A percentile compares a stretch with the other conserved stretches of the same genome.
phyloP scores from a whole-genome alignment of 2,888 invertebrate species.

The Drosophila barbarae region DNA sequence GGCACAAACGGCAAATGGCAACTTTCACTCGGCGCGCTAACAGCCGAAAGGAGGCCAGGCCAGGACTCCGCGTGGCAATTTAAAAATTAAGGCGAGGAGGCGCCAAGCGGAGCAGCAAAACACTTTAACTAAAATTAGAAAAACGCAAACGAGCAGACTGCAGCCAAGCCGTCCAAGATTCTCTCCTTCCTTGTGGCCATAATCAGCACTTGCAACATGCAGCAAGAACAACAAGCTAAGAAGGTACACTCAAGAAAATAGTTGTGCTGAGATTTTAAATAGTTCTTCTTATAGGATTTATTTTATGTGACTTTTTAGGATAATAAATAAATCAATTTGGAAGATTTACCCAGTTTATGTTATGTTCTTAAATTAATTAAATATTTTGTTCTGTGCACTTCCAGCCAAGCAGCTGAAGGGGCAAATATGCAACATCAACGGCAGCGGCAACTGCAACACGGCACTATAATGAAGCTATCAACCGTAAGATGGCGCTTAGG shows the following conservation, averaged over 20 bases:
- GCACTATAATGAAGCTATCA: slow-evolving; percentile 71
- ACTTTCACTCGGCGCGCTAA: slow-evolving; percentile 59
- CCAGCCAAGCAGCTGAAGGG: slow-evolving; percentile 10
- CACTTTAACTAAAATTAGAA: slow-evolving; percentile 69
- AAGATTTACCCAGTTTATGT: too few relatives aligned
- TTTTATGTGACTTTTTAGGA: fast-evolving
- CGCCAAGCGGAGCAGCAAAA: slow-evolving; percentile 25
- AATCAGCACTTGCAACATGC: slow-evolving; percentile 64
- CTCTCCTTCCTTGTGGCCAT: slow-evolving; percentile 41
- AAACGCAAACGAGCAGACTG: slow-evolving; percentile 60
- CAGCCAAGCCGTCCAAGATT: slow-evolving; percentile 52
- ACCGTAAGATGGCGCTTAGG: slow-evolving; percentile 72
- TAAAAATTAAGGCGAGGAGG: slow-evolving; percentile 54
- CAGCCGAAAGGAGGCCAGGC: slow-evolving; percentile 35
- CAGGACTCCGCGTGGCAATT: slow-evolving; percentile 44
- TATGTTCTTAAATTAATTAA: too few relatives aligned
- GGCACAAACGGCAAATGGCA: slow-evolving; percentile 32
- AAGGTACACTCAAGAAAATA: background rate
- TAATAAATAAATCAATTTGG: too few relatives aligned
- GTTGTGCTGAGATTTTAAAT: background rate
- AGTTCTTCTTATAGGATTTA: background rate
- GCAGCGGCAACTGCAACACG: slow-evolving; percentile 44
- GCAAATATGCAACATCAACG: slow-evolving; percentile 32
- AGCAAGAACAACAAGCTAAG: slow-evolving; percentile 34
- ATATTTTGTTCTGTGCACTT: background rate